Evolutionary conservation across 2,797 vertebrate species (phyloP).

Genomic region (Antrozous pallidus): DNA sequence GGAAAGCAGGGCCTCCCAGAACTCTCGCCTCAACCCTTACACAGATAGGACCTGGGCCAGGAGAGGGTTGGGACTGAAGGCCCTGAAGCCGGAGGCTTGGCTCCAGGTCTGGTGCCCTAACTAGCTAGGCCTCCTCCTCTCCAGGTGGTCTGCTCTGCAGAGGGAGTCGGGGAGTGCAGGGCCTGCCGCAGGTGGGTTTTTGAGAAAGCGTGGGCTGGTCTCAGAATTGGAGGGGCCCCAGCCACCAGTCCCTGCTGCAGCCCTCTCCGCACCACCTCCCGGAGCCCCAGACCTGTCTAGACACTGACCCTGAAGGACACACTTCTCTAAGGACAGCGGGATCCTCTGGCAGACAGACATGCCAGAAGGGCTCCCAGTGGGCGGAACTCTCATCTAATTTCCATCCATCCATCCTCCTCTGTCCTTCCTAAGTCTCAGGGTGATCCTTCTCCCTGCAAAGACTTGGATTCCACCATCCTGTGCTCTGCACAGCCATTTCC

Average conservation of each 20-base stretch:
- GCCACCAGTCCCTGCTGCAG: not conserved
- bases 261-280: too few species aligned
- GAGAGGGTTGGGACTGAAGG: not conserved
- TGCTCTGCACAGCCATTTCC: not conserved
- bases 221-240: not conserved
- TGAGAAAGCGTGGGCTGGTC: not conserved
- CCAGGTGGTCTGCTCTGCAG: not conserved
- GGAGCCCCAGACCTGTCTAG: conserved; percentile 47
- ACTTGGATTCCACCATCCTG: not conserved
- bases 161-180: not conserved
- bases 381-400: not conserved
- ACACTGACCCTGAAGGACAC: not conserved
- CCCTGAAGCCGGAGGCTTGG: not conserved
- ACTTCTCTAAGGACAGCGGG: not conserved
- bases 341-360: not conserved
- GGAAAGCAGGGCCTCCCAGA: not conserved
- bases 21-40: too few species aligned
- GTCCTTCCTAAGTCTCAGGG: not conserved
- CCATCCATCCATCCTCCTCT: not conserved
- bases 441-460: not conserved
- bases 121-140: not conserved
- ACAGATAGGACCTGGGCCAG: not conserved
- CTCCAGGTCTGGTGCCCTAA: not conserved
- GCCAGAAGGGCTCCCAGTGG: not conserved
- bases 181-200: too few species aligned